Percentiles rank a stretch among this genome's conserved stretches.
Conservation (phyloP, 2,113 vertebrate genomes). For the Callospermophilus lateralis region DNA sequence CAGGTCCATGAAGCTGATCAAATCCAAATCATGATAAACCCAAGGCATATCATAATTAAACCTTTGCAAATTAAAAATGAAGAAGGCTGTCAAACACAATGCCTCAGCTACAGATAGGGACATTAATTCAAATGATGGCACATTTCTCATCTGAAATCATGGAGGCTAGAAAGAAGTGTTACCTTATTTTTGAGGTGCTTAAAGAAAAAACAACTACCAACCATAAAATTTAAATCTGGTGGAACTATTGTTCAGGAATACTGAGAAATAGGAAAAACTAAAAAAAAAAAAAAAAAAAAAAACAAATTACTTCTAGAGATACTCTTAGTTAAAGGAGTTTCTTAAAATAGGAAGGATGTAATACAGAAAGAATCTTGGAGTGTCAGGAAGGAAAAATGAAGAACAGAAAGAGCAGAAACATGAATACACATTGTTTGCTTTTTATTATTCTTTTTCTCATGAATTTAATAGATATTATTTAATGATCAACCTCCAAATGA, state of each 20-base stretch:
- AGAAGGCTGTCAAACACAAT: too few species aligned
- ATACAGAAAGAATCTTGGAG: too few species aligned
- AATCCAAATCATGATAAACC: not conserved
- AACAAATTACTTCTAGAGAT: not conserved
- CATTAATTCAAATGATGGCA: not conserved
- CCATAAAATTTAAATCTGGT: not conserved
- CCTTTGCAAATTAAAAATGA: not conserved
- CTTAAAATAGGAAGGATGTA: not conserved
- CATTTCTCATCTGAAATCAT: not conserved
- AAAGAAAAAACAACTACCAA: constrained; percentile 20
- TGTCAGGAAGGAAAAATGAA: too few species aligned
- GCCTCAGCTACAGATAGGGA: not conserved
- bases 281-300: not conserved
- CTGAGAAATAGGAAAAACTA: not conserved
- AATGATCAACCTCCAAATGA: too few species aligned
- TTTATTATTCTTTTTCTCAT: too few species aligned
- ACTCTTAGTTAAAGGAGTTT: not conserved
- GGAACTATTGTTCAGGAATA: not conserved
- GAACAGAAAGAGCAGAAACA: too few species aligned
- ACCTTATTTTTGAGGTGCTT: not conserved
- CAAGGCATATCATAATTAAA: too few species aligned
- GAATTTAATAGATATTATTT: too few species aligned
- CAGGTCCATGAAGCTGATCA: not conserved
- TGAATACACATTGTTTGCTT: too few species aligned
- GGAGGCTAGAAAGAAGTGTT: not conserved